Conservation (phyloP, 1,140 invertebrate genomes). For the Galleria mellonella region DNA sequence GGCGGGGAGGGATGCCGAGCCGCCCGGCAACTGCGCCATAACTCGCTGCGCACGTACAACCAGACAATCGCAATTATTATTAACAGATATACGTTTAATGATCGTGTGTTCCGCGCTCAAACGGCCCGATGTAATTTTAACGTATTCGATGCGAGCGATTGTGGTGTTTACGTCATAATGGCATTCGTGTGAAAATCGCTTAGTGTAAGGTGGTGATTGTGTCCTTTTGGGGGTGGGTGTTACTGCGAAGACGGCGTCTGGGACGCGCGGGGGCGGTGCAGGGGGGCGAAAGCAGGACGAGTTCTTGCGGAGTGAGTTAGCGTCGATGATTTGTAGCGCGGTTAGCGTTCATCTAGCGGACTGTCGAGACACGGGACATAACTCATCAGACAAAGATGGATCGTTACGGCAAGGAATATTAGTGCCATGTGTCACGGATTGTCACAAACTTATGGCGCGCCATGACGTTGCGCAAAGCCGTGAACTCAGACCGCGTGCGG, state of each 20-base stretch:
- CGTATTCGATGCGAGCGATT: constrained; percentile 23
- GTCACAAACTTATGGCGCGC: not conserved
- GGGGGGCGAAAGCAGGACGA: constrained; percentile 8
- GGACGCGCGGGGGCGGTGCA: constrained; percentile 7
- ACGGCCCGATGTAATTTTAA: constrained; percentile 27
- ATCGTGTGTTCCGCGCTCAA: constrained; percentile 32
- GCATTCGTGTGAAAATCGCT: constrained; percentile 31
- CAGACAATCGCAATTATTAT: constrained; percentile 64
- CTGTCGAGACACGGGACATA: constrained; percentile 30
- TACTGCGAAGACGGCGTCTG: constrained; percentile 23
- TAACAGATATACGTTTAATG: constrained; percentile 57
- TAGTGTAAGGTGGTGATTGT: constrained; percentile 13
- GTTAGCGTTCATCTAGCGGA: constrained; percentile 45
- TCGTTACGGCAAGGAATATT: constrained; percentile 21
- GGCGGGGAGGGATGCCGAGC: constrained; percentile 12
- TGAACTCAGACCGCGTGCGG: not conserved
- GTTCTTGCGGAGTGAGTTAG: constrained; percentile 35
- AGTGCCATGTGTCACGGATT: constrained; percentile 14
- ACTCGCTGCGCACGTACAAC: constrained; percentile 49
- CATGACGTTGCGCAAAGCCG: too few relatives aligned
- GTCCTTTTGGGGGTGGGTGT: constrained; percentile 32
- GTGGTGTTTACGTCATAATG: constrained; percentile 27
- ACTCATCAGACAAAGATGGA: constrained; percentile 41
- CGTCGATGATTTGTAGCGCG: constrained; percentile 47
- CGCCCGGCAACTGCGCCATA: constrained; percentile 53